phyloP scores from a whole-genome alignment of 1,140 invertebrate genomes.

The Zaprionus ghesquierei region DNA sequence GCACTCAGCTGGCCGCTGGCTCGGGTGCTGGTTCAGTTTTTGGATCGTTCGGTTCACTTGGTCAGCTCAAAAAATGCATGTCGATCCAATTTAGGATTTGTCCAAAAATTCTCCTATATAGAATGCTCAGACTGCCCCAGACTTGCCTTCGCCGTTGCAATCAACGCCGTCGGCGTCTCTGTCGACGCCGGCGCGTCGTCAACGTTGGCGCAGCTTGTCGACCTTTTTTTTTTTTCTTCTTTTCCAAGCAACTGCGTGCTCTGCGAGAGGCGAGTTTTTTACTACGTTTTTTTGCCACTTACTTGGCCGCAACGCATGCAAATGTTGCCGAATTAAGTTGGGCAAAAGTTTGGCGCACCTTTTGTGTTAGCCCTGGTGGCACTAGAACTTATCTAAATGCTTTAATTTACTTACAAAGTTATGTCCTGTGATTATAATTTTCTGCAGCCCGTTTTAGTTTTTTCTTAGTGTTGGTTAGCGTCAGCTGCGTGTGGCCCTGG shows the following conservation, averaged over 20 bases:
- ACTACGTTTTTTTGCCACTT: conserved; percentile 37
- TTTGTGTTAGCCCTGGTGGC: conserved; percentile 27
- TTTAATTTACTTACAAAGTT: conserved; percentile 76
- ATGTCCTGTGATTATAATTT: conserved; percentile 72
- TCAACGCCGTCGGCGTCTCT: background rate
- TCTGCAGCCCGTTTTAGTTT: conserved; percentile 65
- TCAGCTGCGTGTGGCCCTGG: background rate
- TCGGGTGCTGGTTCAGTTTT: conserved; percentile 24
- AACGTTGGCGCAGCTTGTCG: conserved; percentile 28
- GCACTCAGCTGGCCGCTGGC: conserved; percentile 31
- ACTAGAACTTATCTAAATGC: conserved; percentile 32
- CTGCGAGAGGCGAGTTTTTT: conserved; percentile 46
- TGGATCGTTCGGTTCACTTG: conserved; percentile 35
- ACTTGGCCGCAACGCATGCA: conserved; percentile 6
- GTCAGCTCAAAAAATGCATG: conserved; percentile 27
- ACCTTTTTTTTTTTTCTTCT: conserved; percentile 27
- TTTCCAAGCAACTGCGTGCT: conserved; percentile 41
- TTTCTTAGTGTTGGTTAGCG: conserved; percentile 69
- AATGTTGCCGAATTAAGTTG: conserved; percentile 49
- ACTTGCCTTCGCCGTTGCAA: background rate
- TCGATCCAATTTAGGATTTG: conserved; percentile 25
- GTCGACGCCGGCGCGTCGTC: conserved; percentile 13
- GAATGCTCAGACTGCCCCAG: background rate
- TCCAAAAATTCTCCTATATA: conserved; percentile 20
- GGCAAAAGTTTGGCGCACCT: conserved; percentile 35